Base-by-base conservation (phyloP, 2,113 vertebrate genomes). In the Diglossa brunneiventris region DNA sequence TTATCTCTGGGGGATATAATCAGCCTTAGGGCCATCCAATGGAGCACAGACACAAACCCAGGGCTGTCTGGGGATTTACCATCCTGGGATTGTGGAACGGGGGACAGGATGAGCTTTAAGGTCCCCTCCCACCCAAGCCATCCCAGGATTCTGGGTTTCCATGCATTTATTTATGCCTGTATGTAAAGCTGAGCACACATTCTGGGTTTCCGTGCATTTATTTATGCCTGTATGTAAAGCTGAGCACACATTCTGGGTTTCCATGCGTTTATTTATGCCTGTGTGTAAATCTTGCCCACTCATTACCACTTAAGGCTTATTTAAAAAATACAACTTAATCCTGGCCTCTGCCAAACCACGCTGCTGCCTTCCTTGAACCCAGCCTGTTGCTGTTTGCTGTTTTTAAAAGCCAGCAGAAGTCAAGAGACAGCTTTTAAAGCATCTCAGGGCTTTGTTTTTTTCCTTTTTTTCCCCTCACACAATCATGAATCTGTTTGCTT, bases 391-490 rank as follows among this genome's bases (percentile, higher is more conserved):
- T 6, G 63, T 37, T 78, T 62, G 62, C 4, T 68, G 19, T 61
- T 79, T 86, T 52, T 63, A 68, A 96, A 93, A 89, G 66, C 15
- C 63, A 30, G 67, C 42, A 62, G 17, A 87, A 95, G 83, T 90
- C 93, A 89, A 96, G 91, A 92, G 79, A 67, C 28, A 37, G 61
- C 92, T 96, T 96, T 94, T 64, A 94, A 87, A 89, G 79, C 61
- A 82, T 59, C 74, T 44, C 61, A 49, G 41, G 14, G 8, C 27
- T 41, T n/a, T 69, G 13, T 24, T 33, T 13, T 35, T 21, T 53
- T 42, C 6, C 41, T 6, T 30, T 59, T 55, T 8, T 6, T 15
- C 5, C 55, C 47, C 37, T 16, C 61, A 49, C 75, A 17, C 92
- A 69, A n/a, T 87, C 62, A 3, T 16, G 33, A 50, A 59, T 76